phyloP scores from a whole-genome alignment of 1,140 invertebrate species.

The Aphis gossypii region DNA sequence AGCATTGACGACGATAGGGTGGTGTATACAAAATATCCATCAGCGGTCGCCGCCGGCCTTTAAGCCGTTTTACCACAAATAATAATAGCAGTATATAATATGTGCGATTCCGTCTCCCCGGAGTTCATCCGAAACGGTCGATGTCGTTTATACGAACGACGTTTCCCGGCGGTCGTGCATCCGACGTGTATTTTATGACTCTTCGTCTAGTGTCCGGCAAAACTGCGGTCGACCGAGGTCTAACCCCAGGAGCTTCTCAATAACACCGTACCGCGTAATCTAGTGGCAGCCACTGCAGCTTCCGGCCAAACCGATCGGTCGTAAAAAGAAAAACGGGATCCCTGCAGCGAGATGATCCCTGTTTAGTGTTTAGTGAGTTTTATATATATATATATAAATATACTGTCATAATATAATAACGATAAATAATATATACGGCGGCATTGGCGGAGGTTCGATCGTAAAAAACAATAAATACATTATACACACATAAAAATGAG shows the following conservation, averaged over 20 bases:
- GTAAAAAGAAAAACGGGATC: slow-evolving; percentile 10
- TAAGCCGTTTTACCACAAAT: neutral
- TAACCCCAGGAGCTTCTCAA: neutral
- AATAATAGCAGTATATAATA: neutral
- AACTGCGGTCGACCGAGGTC: neutral
- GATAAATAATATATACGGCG: neutral
- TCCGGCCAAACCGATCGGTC: slow-evolving; percentile 21
- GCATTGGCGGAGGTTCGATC: neutral
- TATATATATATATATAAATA: neutral
- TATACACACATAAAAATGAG: neutral
- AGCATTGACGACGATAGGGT: neutral
- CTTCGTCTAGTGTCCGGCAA: neutral
- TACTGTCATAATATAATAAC: neutral
- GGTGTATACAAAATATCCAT: neutral
- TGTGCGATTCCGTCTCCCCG: neutral
- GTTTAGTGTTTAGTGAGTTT: neutral
- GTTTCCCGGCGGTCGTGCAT: neutral
- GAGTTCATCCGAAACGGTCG: neutral
- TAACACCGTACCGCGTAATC: neutral
- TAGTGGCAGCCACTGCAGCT: neutral
- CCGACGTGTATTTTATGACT: neutral
- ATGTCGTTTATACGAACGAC: neutral
- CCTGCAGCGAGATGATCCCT: neutral
- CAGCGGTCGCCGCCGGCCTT: neutral
- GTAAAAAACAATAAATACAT: slow-evolving; percentile 20